Percentiles rank a stretch among this genome's conserved stretches.
These are phyloP conservation scores for Okamejei kenojei DNA, from an alignment of 2,797 vertebrate genomes.

Conservation along the genomic window DNA sequence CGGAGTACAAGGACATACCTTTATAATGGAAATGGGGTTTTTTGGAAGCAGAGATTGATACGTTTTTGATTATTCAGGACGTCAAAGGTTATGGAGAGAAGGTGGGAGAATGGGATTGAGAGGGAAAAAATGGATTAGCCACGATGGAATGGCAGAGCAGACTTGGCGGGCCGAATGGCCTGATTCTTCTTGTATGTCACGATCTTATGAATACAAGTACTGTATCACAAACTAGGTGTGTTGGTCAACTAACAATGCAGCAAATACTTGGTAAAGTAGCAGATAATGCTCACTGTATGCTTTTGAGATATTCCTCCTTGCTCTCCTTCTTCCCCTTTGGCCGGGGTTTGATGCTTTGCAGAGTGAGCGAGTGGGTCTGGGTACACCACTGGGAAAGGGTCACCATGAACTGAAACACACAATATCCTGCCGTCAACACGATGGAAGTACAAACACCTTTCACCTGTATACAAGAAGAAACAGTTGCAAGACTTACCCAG, in stretches of 20 bases:
- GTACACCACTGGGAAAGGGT: conserved; percentile 96
- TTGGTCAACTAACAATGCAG: neutral
- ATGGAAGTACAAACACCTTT: neutral
- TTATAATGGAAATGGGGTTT: too few species aligned
- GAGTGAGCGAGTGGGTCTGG: conserved; percentile 93
- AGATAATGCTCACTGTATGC: conserved; percentile 74
- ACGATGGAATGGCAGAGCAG: too few species aligned
- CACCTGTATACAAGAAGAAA: neutral
- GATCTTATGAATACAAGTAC: too few species aligned
- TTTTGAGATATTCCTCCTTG: conserved; percentile 94
- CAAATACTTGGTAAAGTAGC: neutral
- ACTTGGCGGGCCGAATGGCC: too few species aligned
- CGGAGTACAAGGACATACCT: too few species aligned
- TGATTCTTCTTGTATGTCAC: too few species aligned
- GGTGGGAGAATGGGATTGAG: too few species aligned
- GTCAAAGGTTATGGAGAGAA: too few species aligned
- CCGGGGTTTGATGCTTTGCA: conserved; percentile 94
- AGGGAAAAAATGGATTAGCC: too few species aligned
- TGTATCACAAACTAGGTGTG: neutral
- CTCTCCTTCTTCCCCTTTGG: conserved; percentile 93
- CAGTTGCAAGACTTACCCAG: too few species aligned
- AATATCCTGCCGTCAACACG: neutral
- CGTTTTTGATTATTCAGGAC: too few species aligned
- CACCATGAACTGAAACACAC: conserved; percentile 71
- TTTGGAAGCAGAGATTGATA: too few species aligned